phyloP scores from a whole-genome alignment of 2,888 invertebrate genomes.

The Dioctria linearis region DNA sequence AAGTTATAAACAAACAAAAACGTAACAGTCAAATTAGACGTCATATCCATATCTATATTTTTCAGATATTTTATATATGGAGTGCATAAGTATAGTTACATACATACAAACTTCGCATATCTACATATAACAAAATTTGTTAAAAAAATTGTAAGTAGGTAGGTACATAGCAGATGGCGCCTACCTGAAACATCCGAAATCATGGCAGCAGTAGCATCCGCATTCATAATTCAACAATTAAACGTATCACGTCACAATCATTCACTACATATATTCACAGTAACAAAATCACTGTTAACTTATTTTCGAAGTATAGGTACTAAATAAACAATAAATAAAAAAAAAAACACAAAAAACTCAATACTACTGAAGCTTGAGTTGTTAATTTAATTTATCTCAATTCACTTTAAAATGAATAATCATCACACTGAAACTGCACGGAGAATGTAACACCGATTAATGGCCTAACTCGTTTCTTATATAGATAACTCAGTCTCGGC shows the following conservation, averaged over 20 bases:
- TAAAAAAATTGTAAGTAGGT: too few species aligned
- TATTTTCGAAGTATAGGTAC: too few species aligned
- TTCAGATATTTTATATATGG: too few species aligned
- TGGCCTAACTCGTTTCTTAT: constrained; percentile 25
- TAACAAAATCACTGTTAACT: constrained; percentile 6
- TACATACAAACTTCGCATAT: too few species aligned
- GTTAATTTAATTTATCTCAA: constrained; percentile 20
- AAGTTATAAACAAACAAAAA: too few species aligned
- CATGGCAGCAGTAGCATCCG: constrained; percentile 46
- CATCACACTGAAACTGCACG: background rate
- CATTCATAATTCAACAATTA: constrained; percentile 50
- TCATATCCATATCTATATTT: too few species aligned
- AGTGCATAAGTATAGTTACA: too few species aligned
- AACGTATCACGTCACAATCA: constrained; percentile 1
- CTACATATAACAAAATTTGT: too few species aligned
- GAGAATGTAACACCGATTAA: background rate
- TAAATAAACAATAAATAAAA: too few species aligned
- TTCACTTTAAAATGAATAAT: background rate
- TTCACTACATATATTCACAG: constrained; percentile 7
- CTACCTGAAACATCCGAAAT: constrained; percentile 49
- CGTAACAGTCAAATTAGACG: too few species aligned
- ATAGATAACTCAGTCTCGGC: constrained; percentile 3
- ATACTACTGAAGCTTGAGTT: too few species aligned
- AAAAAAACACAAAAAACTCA: too few species aligned
- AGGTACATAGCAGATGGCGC: background rate